Conservation (phyloP, 1,140 invertebrate species). For the Pseudobourletiella spinata region DNA sequence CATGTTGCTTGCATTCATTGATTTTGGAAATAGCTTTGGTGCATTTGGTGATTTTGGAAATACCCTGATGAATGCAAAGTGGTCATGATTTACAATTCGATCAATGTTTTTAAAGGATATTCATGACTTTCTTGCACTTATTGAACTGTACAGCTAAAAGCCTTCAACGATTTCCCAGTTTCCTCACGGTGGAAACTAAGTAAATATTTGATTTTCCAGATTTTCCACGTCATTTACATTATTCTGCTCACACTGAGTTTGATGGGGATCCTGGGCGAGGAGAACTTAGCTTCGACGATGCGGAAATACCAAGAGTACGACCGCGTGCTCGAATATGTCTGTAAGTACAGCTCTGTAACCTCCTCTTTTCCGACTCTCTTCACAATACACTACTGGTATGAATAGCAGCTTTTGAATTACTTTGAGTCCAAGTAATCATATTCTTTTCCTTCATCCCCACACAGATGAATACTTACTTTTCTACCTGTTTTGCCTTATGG, state of each 20-base stretch:
- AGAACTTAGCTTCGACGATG: background rate
- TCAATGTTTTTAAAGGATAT: too few species aligned
- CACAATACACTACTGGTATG: background rate
- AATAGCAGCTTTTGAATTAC: background rate
- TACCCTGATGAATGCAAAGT: too few species aligned
- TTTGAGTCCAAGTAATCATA: background rate
- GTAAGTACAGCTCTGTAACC: background rate
- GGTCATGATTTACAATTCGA: too few species aligned
- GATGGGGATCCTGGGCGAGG: background rate
- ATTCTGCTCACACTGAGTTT: conserved; percentile 1
- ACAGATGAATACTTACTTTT: conserved; percentile 6
- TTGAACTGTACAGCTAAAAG: too few species aligned
- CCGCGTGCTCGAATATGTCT: background rate
- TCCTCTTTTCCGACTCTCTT: background rate
- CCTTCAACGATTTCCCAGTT: background rate
- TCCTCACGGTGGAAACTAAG: background rate
- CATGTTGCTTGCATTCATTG: too few species aligned
- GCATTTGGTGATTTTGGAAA: too few species aligned
- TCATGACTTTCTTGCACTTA: too few species aligned
- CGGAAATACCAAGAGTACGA: background rate
- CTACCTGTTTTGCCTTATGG: background rate
- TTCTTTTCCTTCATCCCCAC: background rate
- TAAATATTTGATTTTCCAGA: background rate
- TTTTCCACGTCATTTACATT: conserved; percentile 4
- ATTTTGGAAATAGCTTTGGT: too few species aligned